Evolutionary conservation across 2,797 vertebrate species (phyloP).

Genomic region (Phrynocephalus vlangalii): DNA sequence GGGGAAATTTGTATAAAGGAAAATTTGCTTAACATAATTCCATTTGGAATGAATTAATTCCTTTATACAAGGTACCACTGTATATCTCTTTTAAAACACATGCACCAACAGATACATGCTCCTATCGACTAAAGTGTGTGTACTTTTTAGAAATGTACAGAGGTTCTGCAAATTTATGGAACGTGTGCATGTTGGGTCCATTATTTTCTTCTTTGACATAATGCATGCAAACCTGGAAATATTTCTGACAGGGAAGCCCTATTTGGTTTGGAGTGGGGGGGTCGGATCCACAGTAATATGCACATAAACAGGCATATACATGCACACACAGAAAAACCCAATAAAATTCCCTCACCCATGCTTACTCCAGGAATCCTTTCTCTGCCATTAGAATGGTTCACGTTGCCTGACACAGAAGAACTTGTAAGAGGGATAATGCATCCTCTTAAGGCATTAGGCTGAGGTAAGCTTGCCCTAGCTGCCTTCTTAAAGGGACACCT

Average conservation of each 20-base stretch:
- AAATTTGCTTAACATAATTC: too few relatives aligned
- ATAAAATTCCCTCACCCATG: background rate
- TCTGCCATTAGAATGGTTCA: background rate
- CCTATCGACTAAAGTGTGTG: background rate
- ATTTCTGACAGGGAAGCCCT: background rate
- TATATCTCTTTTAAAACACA: too few relatives aligned
- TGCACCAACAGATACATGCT: too few relatives aligned
- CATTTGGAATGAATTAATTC: too few relatives aligned
- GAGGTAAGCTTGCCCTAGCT: background rate
- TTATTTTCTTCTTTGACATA: background rate
- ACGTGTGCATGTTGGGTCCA: background rate
- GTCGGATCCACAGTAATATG: background rate
- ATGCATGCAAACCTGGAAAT: background rate
- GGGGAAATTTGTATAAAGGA: too few relatives aligned
- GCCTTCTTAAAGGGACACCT: background rate
- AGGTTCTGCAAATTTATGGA: background rate
- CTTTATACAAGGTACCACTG: too few relatives aligned
- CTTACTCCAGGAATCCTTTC: background rate
- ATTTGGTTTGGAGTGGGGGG: background rate
- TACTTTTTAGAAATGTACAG: background rate
- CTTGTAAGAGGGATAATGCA: background rate
- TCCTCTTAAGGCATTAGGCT: background rate
- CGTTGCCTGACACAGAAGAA: background rate
- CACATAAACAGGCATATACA: too few relatives aligned
- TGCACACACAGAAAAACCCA: too few relatives aligned